Conservation (phyloP, 2,113 vertebrate genomes). For the Sisor rabdophorus region DNA sequence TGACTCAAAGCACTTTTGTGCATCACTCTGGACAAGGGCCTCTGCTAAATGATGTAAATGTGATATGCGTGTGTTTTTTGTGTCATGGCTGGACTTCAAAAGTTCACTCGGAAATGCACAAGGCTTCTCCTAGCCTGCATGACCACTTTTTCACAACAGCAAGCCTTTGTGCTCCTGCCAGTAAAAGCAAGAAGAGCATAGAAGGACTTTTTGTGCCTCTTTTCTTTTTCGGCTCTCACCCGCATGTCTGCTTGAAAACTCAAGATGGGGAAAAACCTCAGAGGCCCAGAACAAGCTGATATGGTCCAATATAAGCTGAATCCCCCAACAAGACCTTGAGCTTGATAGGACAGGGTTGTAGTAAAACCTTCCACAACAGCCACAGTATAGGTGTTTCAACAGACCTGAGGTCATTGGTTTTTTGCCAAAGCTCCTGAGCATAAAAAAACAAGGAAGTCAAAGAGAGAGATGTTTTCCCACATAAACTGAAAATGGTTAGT, state of each 20-base stretch:
- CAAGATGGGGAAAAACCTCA: slow-evolving; percentile 61
- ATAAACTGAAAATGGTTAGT: slow-evolving; percentile 6
- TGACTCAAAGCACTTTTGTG: too few relatives aligned
- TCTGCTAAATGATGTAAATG: too few relatives aligned
- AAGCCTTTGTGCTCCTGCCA: slow-evolving; percentile 68
- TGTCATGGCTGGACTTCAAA: slow-evolving; percentile 35
- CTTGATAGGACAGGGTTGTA: slow-evolving; percentile 51
- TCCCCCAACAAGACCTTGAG: slow-evolving; percentile 56
- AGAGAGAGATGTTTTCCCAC: neutral
- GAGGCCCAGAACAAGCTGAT: slow-evolving; percentile 53
- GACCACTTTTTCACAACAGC: slow-evolving; percentile 57
- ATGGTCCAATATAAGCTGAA: slow-evolving; percentile 43
- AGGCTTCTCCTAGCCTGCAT: slow-evolving; percentile 48
- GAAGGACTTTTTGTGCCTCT: slow-evolving; percentile 59
- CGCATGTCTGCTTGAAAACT: slow-evolving; percentile 65
- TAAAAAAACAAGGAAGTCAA: neutral
- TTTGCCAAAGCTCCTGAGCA: neutral
- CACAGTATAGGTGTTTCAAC: neutral
- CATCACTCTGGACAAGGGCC: too few relatives aligned
- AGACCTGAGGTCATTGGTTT: neutral
- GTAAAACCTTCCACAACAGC: neutral
- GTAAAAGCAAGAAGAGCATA: slow-evolving; percentile 59
- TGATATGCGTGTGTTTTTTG: slow-evolving; percentile 20
- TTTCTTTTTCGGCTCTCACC: slow-evolving; percentile 55
- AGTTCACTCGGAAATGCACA: slow-evolving; percentile 51